Percentiles rank a stretch among this genome's conserved stretches.
These are phyloP conservation scores for Malurus elegans DNA, from an alignment of 2,113 vertebrate species.

Conservation along the genomic window DNA sequence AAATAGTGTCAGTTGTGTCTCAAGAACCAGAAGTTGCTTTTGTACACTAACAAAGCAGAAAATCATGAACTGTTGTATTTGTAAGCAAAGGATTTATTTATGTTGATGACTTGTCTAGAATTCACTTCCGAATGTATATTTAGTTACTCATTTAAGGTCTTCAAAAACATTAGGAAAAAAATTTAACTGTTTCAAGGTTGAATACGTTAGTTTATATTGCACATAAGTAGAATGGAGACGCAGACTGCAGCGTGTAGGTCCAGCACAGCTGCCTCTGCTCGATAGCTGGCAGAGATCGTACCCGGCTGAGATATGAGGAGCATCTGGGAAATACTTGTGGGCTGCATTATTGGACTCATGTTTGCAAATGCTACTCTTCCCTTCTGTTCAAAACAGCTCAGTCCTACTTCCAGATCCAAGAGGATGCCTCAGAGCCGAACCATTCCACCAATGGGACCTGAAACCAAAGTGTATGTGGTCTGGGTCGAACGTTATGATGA, in stretches of 20 bases:
- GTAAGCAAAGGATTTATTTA: not conserved
- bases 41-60: not conserved
- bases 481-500: conserved; percentile 97
- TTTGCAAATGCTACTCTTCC: not conserved
- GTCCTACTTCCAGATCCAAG: conserved; percentile 87
- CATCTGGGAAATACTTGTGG: not conserved
- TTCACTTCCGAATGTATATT: not conserved
- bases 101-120: not conserved
- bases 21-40: not conserved
- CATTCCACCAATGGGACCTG: conserved; percentile 89
- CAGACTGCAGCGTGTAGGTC: not conserved
- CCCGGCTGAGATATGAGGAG: not conserved
- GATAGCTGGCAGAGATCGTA: rapidly evolving
- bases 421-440: conserved; percentile 86
- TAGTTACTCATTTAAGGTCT: not conserved
- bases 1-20: not conserved
- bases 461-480: conserved; percentile 94
- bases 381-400: conserved; percentile 76
- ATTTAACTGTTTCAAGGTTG: not conserved
- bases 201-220: not conserved
- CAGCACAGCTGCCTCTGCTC: not conserved
- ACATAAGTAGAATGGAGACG: not conserved
- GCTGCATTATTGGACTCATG: not conserved
- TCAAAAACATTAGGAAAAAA: not conserved
- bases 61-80: not conserved